These are phyloP conservation scores for Cichladusa arquata DNA, from an alignment of 2,113 vertebrate genomes.

Conservation along the genomic window DNA sequence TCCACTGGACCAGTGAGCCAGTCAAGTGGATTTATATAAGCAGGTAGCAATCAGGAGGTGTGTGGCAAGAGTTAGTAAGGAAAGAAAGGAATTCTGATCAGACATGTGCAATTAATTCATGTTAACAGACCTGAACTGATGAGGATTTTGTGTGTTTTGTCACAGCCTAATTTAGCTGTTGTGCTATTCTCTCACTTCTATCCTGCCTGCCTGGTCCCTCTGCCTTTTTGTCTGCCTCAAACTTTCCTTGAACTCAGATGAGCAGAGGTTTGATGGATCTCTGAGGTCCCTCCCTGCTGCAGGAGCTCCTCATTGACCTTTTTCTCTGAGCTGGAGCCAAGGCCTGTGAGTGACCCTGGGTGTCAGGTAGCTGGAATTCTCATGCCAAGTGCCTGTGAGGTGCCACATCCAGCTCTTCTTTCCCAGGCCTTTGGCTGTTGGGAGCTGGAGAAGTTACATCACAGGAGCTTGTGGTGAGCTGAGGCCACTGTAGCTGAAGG, in stretches of 20 bases:
- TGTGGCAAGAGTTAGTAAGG: neutral
- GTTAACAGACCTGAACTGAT: accelerated
- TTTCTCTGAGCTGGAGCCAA: neutral
- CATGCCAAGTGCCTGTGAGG: neutral
- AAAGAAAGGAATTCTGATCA: neutral
- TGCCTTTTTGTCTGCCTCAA: neutral
- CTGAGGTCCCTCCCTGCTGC: neutral
- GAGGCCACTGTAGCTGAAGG: accelerated
- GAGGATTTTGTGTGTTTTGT: neutral
- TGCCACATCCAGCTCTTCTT: neutral
- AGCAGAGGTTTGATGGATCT: neutral
- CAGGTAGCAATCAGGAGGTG: neutral
- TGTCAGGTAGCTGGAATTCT: neutral
- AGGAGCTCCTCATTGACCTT: neutral
- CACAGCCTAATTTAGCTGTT: neutral
- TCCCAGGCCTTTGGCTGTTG: neutral
- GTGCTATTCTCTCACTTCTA: neutral
- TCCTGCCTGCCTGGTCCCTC: neutral
- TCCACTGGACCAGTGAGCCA: neutral
- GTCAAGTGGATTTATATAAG: neutral
- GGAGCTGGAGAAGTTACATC: neutral
- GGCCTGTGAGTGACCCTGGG: neutral
- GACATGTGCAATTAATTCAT: neutral
- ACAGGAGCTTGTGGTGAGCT: neutral
- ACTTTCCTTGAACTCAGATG: neutral